Evolutionary conservation across 2,113 vertebrate species (phyloP), one percentile per base, ranked within the genome.

Genomic region (Scatophagus argus): DNA sequence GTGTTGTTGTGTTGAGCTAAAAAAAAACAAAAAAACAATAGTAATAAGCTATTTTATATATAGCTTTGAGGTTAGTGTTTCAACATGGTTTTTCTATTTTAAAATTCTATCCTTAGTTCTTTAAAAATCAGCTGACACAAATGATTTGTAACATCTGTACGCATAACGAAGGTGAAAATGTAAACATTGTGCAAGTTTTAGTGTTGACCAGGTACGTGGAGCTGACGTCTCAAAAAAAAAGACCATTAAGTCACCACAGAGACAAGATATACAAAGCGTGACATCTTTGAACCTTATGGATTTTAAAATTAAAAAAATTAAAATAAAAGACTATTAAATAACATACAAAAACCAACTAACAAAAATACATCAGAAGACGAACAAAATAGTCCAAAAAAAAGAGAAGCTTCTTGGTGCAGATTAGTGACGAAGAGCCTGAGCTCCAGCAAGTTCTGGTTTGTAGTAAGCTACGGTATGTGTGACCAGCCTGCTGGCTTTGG

Each of bases 141-240:
- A n/a, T 29, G 0, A 43, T 55, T 31, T 46, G 56, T 60, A 44
- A 75, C 34, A 14, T 39, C 44, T 64, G 39, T 13, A 59, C 41
- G 8, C 12, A 67, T 54, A 54, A 83, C 25, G 4, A 17, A 71
- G 66, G 39, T 71, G 25, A 58, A 72, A 44, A 81, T 85, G 81
- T 88, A 90, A 92, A 92, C 78, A 66, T 70, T 81, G 85, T 79
- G 79, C 79, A 81, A 86, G 61, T 64, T 1, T 63, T 54, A 79
- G 49, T 62, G 77, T 88, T 85, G 43, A 44, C n/a, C 23, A 8
- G 43, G 29, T 66, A 49, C 9, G 6, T 41, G 43, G 38, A 81
- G 43, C 47, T 13, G 54, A 81, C 34, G 56, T 67, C 52, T 38
- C 5, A 58, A 38, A 74, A 58, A 38, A 74, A 72, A 43, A n/a